Conservation (phyloP, 2,888 invertebrate species). For the Scaptodrosophila latifasciaeformis region DNA sequence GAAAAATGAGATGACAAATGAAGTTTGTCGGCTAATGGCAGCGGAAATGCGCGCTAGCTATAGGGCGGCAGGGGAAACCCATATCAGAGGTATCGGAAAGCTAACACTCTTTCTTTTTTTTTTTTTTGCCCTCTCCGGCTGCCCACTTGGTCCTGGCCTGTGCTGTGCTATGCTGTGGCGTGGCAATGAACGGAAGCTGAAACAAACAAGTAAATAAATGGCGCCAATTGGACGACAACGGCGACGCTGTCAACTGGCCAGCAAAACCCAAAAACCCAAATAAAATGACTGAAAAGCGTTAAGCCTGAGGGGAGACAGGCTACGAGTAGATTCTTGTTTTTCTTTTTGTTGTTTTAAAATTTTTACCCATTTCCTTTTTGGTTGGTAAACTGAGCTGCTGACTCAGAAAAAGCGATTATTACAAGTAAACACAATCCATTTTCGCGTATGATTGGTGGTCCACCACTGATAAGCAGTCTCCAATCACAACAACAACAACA, state of each 20-base stretch:
- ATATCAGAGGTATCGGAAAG: constrained; percentile 47
- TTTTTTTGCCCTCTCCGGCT: no score
- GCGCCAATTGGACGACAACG: constrained; percentile 59
- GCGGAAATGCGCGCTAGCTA: constrained; percentile 54
- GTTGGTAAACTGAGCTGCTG: constrained; percentile 61
- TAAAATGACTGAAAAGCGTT: not conserved
- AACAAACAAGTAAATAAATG: constrained; percentile 69
- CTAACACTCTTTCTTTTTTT: constrained; percentile 62
- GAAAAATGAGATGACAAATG: constrained; percentile 68
- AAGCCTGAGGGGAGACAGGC: constrained; percentile 16
- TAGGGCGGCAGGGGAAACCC: constrained; percentile 9
- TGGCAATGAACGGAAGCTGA: constrained; percentile 68
- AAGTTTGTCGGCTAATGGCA: constrained; percentile 67
- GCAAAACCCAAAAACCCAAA: constrained; percentile 7
- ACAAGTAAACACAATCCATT: constrained; percentile 66
- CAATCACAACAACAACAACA: no score
- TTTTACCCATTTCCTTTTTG: constrained; percentile 34
- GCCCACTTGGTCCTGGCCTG: no score
- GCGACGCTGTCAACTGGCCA: constrained; percentile 7
- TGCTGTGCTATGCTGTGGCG: no score
- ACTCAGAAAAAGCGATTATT: constrained; percentile 63
- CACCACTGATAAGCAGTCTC: constrained; percentile 39
- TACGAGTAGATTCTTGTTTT: constrained; percentile 20
- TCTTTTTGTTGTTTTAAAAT: constrained; percentile 56
- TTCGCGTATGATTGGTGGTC: constrained; percentile 58